A percentile compares a stretch with the other conserved stretches of the same genome.
Evolutionary conservation across 2,888 invertebrate genomes (phyloP).

Genomic region (Anticlea derivata): DNA sequence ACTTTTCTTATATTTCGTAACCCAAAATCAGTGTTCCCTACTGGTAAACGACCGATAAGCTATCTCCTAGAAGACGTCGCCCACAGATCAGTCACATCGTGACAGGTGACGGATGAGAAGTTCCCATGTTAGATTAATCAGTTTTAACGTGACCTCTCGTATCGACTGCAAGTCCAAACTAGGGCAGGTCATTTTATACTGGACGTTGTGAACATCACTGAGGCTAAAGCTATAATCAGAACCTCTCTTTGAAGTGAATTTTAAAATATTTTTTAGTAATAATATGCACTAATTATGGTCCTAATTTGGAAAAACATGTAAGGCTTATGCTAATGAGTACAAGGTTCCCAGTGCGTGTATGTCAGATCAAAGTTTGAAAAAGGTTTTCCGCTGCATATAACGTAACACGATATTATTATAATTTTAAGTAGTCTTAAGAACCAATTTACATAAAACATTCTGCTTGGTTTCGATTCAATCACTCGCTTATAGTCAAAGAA

Average conservation of each 20-base stretch:
- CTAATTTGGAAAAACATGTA: conserved; percentile 14
- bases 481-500: background rate
- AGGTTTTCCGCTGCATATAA: conserved; percentile 28
- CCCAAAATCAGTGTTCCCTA: background rate
- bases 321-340: conserved; percentile 20
- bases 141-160: conserved; percentile 1
- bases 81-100: conserved; percentile 14
- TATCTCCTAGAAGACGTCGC: conserved; percentile 26
- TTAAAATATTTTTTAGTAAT: conserved; percentile 1
- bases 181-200: no score
- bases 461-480: conserved; percentile 2
- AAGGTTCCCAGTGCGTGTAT: conserved; percentile 21
- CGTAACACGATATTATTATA: conserved; percentile 23
- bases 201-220: no score
- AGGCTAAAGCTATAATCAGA: no score
- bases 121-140: conserved; percentile 7
- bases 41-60: conserved; percentile 38
- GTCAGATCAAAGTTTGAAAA: conserved; percentile 29
- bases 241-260: background rate
- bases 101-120: background rate
- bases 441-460: conserved; percentile 30
- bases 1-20: no score
- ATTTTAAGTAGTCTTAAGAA: conserved; percentile 27
- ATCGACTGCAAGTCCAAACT: background rate
- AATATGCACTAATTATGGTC: conserved; percentile 7